phyloP scores from a whole-genome alignment of 2,113 vertebrate species.

The Danionella cerebrum region DNA sequence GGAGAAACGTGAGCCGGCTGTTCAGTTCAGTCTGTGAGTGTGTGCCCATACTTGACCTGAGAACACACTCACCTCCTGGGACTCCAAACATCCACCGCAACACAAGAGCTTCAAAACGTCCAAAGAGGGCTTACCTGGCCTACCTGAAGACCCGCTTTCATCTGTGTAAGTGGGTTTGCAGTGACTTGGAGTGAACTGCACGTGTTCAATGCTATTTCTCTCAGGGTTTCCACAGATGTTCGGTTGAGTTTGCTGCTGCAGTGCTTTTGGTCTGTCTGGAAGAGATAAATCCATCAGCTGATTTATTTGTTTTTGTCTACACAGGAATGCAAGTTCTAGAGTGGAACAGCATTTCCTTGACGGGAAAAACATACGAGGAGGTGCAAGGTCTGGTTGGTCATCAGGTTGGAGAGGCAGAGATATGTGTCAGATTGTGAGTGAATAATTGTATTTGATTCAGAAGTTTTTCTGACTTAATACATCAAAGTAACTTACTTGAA shows the following conservation, averaged over 20 bases:
- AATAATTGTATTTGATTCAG: neutral
- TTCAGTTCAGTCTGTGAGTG: neutral
- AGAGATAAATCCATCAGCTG: too few relatives aligned
- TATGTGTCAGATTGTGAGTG: constrained; percentile 99
- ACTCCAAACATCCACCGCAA: constrained; percentile 40
- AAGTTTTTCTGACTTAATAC: too few relatives aligned
- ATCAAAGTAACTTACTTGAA: too few relatives aligned
- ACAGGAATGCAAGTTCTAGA: constrained; percentile 97
- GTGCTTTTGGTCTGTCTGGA: too few relatives aligned
- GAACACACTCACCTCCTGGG: constrained; percentile 21
- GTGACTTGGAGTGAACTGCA: constrained; percentile 13
- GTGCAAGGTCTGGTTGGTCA: constrained; percentile 86
- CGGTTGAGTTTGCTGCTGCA: neutral
- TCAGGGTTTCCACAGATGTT: neutral
- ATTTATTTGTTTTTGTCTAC: neutral
- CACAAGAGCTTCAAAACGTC: constrained; percentile 52
- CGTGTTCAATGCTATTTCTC: neutral
- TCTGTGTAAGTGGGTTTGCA: constrained; percentile 60
- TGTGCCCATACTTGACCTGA: constrained; percentile 10
- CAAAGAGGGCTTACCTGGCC: constrained; percentile 57
- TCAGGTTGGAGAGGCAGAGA: constrained; percentile 88
- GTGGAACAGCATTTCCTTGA: constrained; percentile 87
- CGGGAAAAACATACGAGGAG: constrained; percentile 93
- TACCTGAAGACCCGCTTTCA: constrained; percentile 65
- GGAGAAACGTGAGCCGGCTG: neutral